Conservation (phyloP, 2,888 invertebrate species). For the Anorthoa munda region DNA sequence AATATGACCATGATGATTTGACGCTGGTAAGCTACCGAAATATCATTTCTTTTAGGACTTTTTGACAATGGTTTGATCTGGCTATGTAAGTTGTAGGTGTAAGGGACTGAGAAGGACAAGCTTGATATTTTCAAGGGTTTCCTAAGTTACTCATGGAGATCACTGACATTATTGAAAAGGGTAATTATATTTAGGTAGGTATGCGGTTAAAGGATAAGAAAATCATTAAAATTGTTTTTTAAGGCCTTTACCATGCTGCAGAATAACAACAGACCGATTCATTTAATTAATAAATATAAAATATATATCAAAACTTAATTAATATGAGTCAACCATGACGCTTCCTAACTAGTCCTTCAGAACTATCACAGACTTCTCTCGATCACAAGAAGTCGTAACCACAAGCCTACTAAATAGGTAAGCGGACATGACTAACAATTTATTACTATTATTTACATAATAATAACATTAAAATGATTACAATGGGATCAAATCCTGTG, state of each 20-base stretch:
- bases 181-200: neutral
- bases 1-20: too few relatives aligned
- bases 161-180: neutral
- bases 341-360: constrained; percentile 1
- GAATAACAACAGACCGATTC: neutral
- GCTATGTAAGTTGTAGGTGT: too few relatives aligned
- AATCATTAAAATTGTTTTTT: neutral
- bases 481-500: constrained; percentile 36
- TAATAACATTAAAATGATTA: constrained; percentile 11
- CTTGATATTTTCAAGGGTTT: neutral
- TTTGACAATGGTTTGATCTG: too few relatives aligned
- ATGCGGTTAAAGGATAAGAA: neutral
- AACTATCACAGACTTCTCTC: constrained; percentile 8
- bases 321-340: constrained; percentile 36
- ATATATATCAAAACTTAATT: neutral
- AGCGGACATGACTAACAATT: constrained; percentile 39
- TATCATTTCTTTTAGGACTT: too few relatives aligned
- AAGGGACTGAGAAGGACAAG: too few relatives aligned
- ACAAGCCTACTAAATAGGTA: constrained; percentile 39
- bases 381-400: constrained; percentile 33
- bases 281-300: constrained; percentile 2
- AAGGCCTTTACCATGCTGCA: neutral
- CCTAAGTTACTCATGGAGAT: neutral
- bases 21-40: too few relatives aligned
- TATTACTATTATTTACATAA: constrained; percentile 43